Conservation (phyloP, 2,888 invertebrate species). For the Dryobota labecula region DNA sequence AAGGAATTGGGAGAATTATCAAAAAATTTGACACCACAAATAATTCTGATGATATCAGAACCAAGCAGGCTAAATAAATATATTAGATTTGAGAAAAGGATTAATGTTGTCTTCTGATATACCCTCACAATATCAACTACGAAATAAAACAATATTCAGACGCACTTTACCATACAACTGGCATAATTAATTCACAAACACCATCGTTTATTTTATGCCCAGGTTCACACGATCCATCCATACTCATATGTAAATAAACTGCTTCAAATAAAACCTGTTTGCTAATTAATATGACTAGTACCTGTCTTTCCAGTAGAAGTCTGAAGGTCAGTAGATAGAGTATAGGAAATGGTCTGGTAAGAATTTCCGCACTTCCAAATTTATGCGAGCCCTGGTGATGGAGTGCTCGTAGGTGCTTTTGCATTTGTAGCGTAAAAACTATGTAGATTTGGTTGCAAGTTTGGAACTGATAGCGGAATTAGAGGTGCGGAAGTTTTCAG, state of each 20-base stretch:
- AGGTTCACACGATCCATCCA: constrained; percentile 25
- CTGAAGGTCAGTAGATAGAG: constrained; percentile 40
- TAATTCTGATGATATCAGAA: background rate
- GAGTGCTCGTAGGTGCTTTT: constrained; percentile 7
- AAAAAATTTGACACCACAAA: background rate
- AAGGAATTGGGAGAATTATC: background rate
- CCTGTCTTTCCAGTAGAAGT: constrained; percentile 29
- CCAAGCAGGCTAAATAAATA: background rate
- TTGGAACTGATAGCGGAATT: background rate
- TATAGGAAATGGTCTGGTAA: constrained; percentile 31
- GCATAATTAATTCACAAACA: background rate
- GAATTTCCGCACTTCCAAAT: constrained; percentile 38
- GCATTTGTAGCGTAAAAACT: constrained; percentile 21
- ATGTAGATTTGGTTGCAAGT: background rate
- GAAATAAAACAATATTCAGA: background rate
- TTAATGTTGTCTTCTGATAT: background rate
- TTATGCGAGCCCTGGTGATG: constrained; percentile 31
- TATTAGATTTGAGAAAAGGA: background rate
- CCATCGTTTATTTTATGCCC: constrained; percentile 5
- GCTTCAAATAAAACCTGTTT: constrained; percentile 47
- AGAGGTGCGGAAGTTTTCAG: background rate
- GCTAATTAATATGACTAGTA: constrained; percentile 46
- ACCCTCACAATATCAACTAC: background rate
- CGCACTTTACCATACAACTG: background rate
- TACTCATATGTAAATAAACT: constrained; percentile 33